Percentiles rank a stretch among this genome's conserved stretches.
These are phyloP conservation scores for Sebastes itinus DNA, from an alignment of 2,797 vertebrate genomes.

Conservation along the genomic window DNA sequence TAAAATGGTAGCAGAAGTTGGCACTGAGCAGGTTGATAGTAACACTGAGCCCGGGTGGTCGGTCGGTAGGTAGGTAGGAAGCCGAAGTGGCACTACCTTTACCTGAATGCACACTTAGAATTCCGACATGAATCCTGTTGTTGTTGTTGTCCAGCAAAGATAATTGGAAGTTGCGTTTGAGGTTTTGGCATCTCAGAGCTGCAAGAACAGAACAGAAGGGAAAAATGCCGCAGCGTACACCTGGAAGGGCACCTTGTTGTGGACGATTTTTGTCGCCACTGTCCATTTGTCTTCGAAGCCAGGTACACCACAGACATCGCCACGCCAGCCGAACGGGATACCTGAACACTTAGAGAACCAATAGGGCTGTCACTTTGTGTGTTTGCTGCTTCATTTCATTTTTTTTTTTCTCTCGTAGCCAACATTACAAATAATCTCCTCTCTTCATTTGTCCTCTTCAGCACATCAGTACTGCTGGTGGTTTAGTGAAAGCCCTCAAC, in stretches of 20 bases:
- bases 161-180: conserved; percentile 49
- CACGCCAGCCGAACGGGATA: conserved; percentile 59
- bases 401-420: conserved; percentile 57
- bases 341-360: conserved; percentile 72
- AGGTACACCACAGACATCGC: conserved; percentile 66
- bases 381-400: conserved; percentile 74
- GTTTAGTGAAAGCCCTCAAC: conserved; percentile 65
- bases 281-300: conserved; percentile 77
- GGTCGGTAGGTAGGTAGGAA: conserved; percentile 48
- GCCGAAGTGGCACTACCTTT: conserved; percentile 29
- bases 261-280: conserved; percentile 58
- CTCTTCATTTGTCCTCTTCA: conserved; percentile 46
- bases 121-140: conserved; percentile 41
- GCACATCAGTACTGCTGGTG: conserved; percentile 70
- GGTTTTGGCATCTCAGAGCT: conserved; percentile 35
- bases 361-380: conserved; percentile 71
- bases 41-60: conserved; percentile 65
- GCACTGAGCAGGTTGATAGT: conserved; percentile 86
- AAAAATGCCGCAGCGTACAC: conserved; percentile 60
- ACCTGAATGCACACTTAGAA: conserved; percentile 57
- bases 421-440: conserved; percentile 59
- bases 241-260: conserved; percentile 70
- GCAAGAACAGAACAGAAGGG: conserved; percentile 51
- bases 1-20: conserved; percentile 82
- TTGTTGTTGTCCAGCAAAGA: conserved; percentile 35